Percentiles rank a stretch among this genome's conserved stretches.
phyloP scores from a whole-genome alignment of 2,797 vertebrate genomes.

The Peromyscus attwateri region DNA sequence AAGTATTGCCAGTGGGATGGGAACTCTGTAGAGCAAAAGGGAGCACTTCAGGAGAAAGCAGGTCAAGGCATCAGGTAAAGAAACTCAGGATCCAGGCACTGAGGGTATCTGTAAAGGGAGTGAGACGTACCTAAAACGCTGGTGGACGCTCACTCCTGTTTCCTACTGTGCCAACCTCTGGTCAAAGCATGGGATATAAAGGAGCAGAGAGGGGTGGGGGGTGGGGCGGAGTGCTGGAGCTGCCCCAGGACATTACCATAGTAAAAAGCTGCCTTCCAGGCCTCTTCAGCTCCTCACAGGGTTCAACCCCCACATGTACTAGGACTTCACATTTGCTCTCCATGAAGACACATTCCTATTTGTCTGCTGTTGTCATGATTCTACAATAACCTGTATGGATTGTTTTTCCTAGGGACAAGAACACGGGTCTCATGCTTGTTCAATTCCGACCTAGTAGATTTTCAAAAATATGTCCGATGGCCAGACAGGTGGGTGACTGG shows the following conservation, averaged over 20 bases:
- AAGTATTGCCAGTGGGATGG: background rate
- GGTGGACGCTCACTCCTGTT: background rate
- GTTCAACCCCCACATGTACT: fast-evolving
- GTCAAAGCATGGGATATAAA: background rate
- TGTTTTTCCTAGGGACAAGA: constrained; percentile 53
- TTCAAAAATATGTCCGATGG: constrained; percentile 25
- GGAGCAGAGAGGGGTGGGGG: background rate
- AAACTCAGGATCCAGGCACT: background rate
- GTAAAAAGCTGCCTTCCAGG: background rate
- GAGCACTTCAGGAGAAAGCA: background rate
- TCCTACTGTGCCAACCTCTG: background rate
- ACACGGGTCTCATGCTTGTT: background rate
- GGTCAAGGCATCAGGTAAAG: too few species aligned
- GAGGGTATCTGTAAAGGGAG: background rate
- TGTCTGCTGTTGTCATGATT: background rate
- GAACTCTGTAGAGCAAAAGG: background rate
- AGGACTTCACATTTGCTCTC: background rate
- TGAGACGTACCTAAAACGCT: background rate
- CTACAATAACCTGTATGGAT: background rate
- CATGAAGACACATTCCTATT: background rate
- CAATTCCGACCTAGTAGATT: constrained; percentile 70
- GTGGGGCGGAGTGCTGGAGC: background rate
- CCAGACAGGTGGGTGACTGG: constrained; percentile 61
- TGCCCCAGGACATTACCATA: background rate
- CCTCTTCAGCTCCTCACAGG: background rate